Percentiles rank a stretch among this genome's conserved stretches.
These are phyloP conservation scores for Drosophila kanekoi DNA, from an alignment of 2,888 invertebrate species.

Conservation along the genomic window DNA sequence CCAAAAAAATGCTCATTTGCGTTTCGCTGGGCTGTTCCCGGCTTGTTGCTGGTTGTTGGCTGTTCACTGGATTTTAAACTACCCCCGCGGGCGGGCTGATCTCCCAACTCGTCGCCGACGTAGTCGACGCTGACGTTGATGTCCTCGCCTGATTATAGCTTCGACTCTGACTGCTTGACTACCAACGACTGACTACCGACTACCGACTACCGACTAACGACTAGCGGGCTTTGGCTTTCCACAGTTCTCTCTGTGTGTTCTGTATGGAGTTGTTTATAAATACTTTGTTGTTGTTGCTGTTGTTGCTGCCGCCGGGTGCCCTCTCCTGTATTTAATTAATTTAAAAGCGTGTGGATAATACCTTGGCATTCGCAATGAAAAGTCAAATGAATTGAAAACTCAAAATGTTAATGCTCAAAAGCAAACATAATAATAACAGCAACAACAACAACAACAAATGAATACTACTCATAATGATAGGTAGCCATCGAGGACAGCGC, in stretches of 20 bases:
- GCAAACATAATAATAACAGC: slow-evolving; percentile 46
- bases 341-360: slow-evolving; percentile 84
- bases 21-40: slow-evolving; percentile 13
- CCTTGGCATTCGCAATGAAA: slow-evolving; percentile 73
- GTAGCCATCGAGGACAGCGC: slow-evolving; percentile 43
- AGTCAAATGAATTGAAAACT: slow-evolving; percentile 80
- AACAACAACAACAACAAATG: slow-evolving; percentile 18
- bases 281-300: slow-evolving; percentile 10
- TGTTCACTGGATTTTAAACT: slow-evolving; percentile 42
- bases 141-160: slow-evolving; percentile 49
- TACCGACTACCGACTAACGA: background rate
- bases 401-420: slow-evolving; percentile 67
- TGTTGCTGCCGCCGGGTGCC: slow-evolving; percentile 35
- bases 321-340: slow-evolving; percentile 80
- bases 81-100: slow-evolving; percentile 61
- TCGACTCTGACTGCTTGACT: slow-evolving; percentile 52
- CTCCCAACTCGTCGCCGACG: slow-evolving; percentile 38
- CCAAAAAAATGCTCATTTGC: slow-evolving; percentile 34
- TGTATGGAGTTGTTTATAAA: slow-evolving; percentile 24
- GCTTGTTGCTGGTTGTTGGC: slow-evolving; percentile 12
- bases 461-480: slow-evolving; percentile 44
- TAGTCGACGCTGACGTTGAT: slow-evolving; percentile 31
- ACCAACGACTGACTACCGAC: slow-evolving; percentile 45
- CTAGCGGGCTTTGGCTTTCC: slow-evolving; percentile 39
- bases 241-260: slow-evolving; percentile 11